phyloP scores from a whole-genome alignment of 2,113 vertebrate species.

The Tachuris rubrigastra region DNA sequence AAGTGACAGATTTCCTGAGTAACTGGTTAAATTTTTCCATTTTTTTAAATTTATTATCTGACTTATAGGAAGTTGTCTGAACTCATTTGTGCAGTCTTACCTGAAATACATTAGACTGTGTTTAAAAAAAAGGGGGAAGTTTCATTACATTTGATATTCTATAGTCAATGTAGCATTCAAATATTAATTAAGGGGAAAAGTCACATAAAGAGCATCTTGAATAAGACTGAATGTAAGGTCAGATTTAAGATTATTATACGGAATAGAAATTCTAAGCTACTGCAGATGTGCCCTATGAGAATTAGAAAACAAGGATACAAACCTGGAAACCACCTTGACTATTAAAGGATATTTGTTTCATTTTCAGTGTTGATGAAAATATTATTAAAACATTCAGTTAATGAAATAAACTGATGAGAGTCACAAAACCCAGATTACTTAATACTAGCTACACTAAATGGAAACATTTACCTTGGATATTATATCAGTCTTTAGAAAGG shows the following conservation, averaged over 20 bases:
- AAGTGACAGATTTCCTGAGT: too few species aligned
- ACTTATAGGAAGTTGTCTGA: not conserved
- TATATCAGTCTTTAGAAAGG: slow-evolving; percentile 46
- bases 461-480: slow-evolving; percentile 55
- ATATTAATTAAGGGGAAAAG: slow-evolving; percentile 3
- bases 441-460: slow-evolving; percentile 60
- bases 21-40: not conserved
- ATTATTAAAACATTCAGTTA: slow-evolving; percentile 65
- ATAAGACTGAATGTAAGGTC: slow-evolving; percentile 37
- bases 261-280: slow-evolving; percentile 45
- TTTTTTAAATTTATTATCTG: not conserved
- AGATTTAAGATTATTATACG: slow-evolving; percentile 24
- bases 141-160: slow-evolving; percentile 31
- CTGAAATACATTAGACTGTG: not conserved
- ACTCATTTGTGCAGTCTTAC: not conserved
- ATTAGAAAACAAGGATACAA: slow-evolving; percentile 20
- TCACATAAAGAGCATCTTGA: slow-evolving; percentile 5
- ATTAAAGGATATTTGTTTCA: slow-evolving; percentile 52
- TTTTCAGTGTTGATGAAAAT: slow-evolving; percentile 66
- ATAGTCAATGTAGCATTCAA: not conserved
- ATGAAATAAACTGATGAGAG: slow-evolving; percentile 63
- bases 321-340: slow-evolving; percentile 51
- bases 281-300: slow-evolving; percentile 15
- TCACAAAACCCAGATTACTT: slow-evolving; percentile 34
- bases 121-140: not conserved